Evolutionary conservation across 1,140 invertebrate genomes (phyloP), one percentile per base, ranked within the genome.

Genomic region (Uloborus diversus): DNA sequence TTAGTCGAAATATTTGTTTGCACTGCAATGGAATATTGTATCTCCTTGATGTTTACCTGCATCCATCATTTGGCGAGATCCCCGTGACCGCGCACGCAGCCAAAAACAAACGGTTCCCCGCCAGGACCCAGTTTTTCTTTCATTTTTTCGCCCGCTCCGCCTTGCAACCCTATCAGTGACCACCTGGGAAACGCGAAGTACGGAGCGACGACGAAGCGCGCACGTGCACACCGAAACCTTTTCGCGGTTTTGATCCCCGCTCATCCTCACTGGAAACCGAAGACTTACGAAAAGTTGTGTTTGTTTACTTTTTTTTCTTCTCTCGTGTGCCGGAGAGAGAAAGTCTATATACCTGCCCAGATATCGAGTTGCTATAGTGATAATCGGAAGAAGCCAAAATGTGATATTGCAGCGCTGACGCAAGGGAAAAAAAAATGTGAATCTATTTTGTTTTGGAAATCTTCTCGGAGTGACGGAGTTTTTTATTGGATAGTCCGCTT

Each of bases 131-230:
- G n/a, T n/a, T n/a, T n/a, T n/a, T n/a, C n/a, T n/a, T n/a, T n/a
- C 25, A 49, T 11, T 51, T 28, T 20, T n/a, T 4, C 28, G 20
- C 56, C 14, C 47, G 27, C 17, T 32, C 28, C 3, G 27, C 35
- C 1, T 23, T 71, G 53, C 59, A 71, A 71, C 69, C 69, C 33
- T 42, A 59, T 59, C 69, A 71, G 42, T 71, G 69, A 71, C 69
- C 69, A 71, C 69, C 69, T 71, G 69, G 53, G 56, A 37, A 56
- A 37, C 23, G 56, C 1, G 14, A 33, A 71, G 69, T n/a, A 49
- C 32, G 33, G 30, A 14, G n/a, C 23, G 4, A 28, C 1, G 32
- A 59, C 56, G 25, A 13, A 30, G 4, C 5, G 11, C 37, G 37
- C 17, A 0, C 9, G 17, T 42, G 9, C 9, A 42, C 17, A 42